Evolutionary conservation across 2,797 vertebrate species (phyloP).

Genomic region (Ispidina picta): DNA sequence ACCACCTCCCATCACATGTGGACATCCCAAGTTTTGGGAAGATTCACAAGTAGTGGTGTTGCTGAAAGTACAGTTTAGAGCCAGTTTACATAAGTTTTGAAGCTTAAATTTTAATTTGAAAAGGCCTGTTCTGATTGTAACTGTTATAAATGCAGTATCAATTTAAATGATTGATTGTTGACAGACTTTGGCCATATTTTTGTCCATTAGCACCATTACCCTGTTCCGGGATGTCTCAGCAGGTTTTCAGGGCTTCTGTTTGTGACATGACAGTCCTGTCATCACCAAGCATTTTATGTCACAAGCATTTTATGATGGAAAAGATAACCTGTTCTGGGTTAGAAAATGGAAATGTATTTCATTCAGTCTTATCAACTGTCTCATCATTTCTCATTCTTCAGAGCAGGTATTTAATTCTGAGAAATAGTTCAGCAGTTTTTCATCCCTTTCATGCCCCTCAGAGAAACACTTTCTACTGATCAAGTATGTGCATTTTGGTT

Average conservation of each 20-base stretch:
- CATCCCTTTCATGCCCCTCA: background rate
- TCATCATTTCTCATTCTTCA: slow-evolving; percentile 45
- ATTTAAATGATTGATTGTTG: background rate
- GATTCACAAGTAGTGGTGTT: background rate
- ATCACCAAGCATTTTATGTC: slow-evolving; percentile 10
- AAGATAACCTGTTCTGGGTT: background rate
- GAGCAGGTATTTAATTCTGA: slow-evolving; percentile 51
- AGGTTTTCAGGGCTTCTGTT: background rate
- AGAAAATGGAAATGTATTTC: slow-evolving; percentile 20
- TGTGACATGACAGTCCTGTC: background rate
- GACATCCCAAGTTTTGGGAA: background rate
- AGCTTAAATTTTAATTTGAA: background rate
- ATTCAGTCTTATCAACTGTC: background rate
- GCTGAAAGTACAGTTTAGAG: background rate
- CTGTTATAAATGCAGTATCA: background rate
- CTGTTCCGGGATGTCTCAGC: background rate
- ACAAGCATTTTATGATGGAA: background rate
- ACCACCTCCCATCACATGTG: background rate
- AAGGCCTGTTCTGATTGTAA: background rate
- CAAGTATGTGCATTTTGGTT: background rate
- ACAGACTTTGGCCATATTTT: background rate
- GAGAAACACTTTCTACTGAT: background rate
- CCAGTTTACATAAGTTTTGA: background rate
- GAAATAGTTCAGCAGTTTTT: background rate
- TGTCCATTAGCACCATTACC: background rate